Evolutionary conservation across 2,113 vertebrate species (phyloP).

Genomic region (Zeus faber): DNA sequence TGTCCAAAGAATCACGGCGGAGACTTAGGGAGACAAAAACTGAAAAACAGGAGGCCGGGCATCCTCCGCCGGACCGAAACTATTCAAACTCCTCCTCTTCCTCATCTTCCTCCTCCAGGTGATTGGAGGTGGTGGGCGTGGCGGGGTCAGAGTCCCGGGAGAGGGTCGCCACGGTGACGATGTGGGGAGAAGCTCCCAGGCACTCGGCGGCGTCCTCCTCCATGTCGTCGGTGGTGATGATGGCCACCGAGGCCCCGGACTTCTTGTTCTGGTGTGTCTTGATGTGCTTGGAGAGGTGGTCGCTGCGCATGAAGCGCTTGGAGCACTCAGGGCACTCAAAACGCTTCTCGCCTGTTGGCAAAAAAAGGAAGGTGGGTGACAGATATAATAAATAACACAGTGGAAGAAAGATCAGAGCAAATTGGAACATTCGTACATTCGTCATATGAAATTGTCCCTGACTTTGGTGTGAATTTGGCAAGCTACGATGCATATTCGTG

Average conservation of each 20-base stretch:
- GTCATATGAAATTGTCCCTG: too few species aligned
- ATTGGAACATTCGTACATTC: too few species aligned
- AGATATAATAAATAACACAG: too few species aligned
- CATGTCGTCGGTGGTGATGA: conserved; percentile 96
- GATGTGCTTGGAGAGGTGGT: conserved; percentile 98
- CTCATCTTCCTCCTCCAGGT: conserved; percentile 84
- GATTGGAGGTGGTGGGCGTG: conserved; percentile 92
- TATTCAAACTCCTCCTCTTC: conserved; percentile 75
- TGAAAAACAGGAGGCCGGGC: conserved; percentile 32
- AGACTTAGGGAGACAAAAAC: conserved; percentile 44
- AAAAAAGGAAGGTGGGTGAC: too few species aligned
- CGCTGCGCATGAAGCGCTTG: conserved; percentile 98
- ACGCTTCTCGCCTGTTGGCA: conserved; percentile 96
- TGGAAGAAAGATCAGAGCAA: too few species aligned
- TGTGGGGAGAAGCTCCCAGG: conserved; percentile 90
- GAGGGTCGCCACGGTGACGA: conserved; percentile 92
- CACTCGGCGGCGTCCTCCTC: conserved; percentile 91
- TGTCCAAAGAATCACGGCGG: conserved; percentile 33
- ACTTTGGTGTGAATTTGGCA: too few species aligned
- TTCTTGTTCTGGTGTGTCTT: conserved; percentile 99
- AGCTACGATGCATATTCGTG: too few species aligned
- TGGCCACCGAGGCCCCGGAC: conserved; percentile 89
- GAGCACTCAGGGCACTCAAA: conserved; percentile 98
- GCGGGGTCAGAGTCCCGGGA: conserved; percentile 96
- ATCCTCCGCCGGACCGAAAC: conserved; percentile 68